Evolutionary conservation across 2,888 invertebrate species (phyloP).

Genomic region (Cynaeus angustus): DNA sequence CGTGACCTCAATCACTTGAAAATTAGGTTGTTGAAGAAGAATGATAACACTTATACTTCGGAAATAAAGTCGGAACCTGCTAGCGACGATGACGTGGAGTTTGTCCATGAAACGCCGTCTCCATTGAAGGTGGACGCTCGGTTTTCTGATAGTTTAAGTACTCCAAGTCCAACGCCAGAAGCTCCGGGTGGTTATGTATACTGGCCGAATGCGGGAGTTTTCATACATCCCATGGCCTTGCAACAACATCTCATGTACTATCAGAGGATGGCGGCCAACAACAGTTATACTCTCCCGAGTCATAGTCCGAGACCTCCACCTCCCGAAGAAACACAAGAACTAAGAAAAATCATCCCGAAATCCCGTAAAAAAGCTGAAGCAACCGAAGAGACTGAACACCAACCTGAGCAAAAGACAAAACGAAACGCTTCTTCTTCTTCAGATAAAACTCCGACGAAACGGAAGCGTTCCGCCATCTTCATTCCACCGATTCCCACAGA

Average conservation of each 20-base stretch:
- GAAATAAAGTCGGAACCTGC: slow-evolving; percentile 78
- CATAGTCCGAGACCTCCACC: slow-evolving; percentile 63
- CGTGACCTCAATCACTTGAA: slow-evolving; percentile 83
- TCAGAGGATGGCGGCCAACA: slow-evolving; percentile 79
- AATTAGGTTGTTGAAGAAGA: slow-evolving; percentile 76
- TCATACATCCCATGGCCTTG: slow-evolving; percentile 83
- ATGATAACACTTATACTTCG: slow-evolving; percentile 77
- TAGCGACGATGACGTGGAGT: slow-evolving; percentile 74
- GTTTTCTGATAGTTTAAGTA: slow-evolving; percentile 62
- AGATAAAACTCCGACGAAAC: slow-evolving; percentile 75
- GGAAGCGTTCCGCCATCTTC: slow-evolving; percentile 88
- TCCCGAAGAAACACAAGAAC: slow-evolving; percentile 56
- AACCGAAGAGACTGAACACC: slow-evolving; percentile 67
- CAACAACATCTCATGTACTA: slow-evolving; percentile 84
- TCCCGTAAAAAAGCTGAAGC: slow-evolving; percentile 58
- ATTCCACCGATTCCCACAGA: slow-evolving; percentile 88
- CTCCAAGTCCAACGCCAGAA: slow-evolving; percentile 71
- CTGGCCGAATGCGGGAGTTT: slow-evolving; percentile 82
- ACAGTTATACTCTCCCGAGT: slow-evolving; percentile 64
- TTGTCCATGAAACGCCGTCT: slow-evolving; percentile 66
- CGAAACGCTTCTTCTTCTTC: slow-evolving; percentile 67
- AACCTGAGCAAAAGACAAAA: slow-evolving; percentile 67
- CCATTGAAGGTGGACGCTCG: slow-evolving; percentile 59
- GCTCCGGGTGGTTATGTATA: slow-evolving; percentile 76
- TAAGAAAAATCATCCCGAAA: slow-evolving; percentile 70